Conservation (phyloP, 2,888 invertebrate species). For the Chirona hameri region DNA sequence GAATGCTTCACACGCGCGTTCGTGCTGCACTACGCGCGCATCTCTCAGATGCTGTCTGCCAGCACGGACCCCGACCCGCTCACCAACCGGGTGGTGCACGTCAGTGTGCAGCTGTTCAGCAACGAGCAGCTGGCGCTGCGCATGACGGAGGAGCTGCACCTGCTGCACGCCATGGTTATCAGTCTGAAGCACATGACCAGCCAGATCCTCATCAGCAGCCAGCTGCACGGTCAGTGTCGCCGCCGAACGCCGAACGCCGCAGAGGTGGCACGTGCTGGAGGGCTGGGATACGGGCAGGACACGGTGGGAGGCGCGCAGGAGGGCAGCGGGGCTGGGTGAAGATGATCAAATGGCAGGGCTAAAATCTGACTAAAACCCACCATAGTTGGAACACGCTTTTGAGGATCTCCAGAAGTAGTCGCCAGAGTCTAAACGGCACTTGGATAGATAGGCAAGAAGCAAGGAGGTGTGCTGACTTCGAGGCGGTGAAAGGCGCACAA, state of each 20-base stretch:
- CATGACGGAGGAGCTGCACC: conserved; percentile 84
- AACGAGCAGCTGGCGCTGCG: conserved; percentile 85
- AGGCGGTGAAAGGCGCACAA: too few relatives aligned
- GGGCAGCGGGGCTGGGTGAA: too few relatives aligned
- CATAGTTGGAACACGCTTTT: too few relatives aligned
- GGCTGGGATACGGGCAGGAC: too few relatives aligned
- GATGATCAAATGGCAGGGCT: too few relatives aligned
- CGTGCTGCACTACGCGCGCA: conserved; percentile 92
- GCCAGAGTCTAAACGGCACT: too few relatives aligned
- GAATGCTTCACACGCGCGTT: conserved; percentile 90
- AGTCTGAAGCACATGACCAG: conserved; percentile 90
- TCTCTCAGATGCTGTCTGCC: conserved; percentile 82
- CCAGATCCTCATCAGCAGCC: conserved; percentile 80
- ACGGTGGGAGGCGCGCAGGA: too few relatives aligned
- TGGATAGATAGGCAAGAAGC: too few relatives aligned
- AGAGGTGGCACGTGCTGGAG: too few relatives aligned
- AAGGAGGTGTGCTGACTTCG: too few relatives aligned
- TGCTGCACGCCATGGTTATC: conserved; percentile 89
- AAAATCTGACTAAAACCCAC: too few relatives aligned
- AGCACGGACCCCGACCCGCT: conserved; percentile 83
- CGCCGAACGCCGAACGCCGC: background rate
- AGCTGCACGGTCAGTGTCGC: conserved; percentile 65
- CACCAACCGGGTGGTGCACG: conserved; percentile 94
- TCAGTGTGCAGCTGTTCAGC: conserved; percentile 92
- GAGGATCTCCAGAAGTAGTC: too few relatives aligned